Conservation (phyloP, 2,888 invertebrate species). For the Drosophila longiperda region DNA sequence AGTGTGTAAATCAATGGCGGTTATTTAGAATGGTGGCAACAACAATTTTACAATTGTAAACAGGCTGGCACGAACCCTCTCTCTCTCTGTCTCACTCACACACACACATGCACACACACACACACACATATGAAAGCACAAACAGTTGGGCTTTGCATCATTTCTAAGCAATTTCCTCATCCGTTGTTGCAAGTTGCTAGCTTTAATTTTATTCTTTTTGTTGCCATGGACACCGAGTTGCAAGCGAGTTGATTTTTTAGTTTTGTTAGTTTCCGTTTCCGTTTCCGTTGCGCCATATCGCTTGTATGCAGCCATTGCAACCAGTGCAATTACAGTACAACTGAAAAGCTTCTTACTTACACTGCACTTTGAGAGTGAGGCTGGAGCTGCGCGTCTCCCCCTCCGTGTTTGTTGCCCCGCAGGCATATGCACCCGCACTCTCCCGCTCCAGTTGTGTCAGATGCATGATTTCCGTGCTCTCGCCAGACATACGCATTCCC, state of each 20-base stretch:
- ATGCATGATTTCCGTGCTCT: constrained; percentile 87
- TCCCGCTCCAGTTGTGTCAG: constrained; percentile 89
- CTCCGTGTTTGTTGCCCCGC: constrained; percentile 92
- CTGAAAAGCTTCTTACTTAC: constrained; percentile 87
- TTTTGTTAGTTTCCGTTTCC: constrained; percentile 70
- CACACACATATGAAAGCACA: background rate
- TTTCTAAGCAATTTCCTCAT: constrained; percentile 77
- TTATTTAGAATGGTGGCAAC: constrained; percentile 63
- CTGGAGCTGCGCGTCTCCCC: constrained; percentile 92
- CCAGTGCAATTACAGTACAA: constrained; percentile 7
- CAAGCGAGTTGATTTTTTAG: constrained; percentile 61
- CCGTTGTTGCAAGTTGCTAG: constrained; percentile 59
- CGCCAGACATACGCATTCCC: constrained; percentile 86
- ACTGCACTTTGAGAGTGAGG: constrained; percentile 90
- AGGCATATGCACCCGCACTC: constrained; percentile 92
- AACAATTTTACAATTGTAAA: constrained; percentile 70
- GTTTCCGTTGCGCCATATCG: constrained; percentile 51
- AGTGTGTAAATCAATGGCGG: constrained; percentile 74
- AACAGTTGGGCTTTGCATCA: constrained; percentile 62
- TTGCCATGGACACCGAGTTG: constrained; percentile 25
- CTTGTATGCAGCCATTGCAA: constrained; percentile 37
- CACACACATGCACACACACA: constrained; percentile 24
- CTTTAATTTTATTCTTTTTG: constrained; percentile 38
- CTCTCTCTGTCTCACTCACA: background rate
- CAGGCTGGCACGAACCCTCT: constrained; percentile 27